phyloP scores from a whole-genome alignment of 2,113 vertebrate species.

The Notechis scutatus region DNA sequence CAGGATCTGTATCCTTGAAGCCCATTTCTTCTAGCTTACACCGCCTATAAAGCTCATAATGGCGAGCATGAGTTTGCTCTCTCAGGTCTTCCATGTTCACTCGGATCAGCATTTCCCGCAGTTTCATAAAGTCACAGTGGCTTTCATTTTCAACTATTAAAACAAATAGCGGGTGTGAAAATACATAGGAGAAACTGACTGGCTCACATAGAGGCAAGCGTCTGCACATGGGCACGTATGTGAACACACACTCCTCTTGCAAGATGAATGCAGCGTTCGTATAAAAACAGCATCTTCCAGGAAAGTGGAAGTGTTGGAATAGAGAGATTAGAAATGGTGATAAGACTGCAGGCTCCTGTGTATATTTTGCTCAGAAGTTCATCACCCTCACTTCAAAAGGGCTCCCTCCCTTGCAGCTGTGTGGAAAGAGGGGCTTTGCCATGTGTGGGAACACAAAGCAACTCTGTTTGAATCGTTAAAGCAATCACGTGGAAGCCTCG shows the following conservation, averaged over 20 bases:
- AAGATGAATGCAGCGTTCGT: background rate
- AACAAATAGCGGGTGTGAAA: slow-evolving; percentile 5
- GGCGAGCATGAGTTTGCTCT: slow-evolving; percentile 93
- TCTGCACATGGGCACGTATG: background rate
- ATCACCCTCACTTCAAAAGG: background rate
- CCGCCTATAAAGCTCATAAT: slow-evolving; percentile 94
- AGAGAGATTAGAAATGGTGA: background rate
- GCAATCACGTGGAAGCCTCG: background rate
- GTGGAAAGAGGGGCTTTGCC: background rate
- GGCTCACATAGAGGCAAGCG: background rate
- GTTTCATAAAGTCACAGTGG: slow-evolving; percentile 96
- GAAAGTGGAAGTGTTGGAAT: background rate
- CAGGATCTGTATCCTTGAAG: slow-evolving; percentile 94
- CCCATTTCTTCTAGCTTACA: slow-evolving; percentile 98
- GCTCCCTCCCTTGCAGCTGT: background rate
- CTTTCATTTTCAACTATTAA: slow-evolving; percentile 91
- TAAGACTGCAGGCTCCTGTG: background rate
- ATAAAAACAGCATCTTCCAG: background rate
- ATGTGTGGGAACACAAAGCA: background rate
- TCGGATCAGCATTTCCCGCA: slow-evolving; percentile 93
- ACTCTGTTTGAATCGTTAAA: background rate
- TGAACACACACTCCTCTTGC: background rate
- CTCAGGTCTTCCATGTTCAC: slow-evolving; percentile 99
- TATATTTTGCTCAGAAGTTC: background rate
- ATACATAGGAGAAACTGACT: background rate